Evolutionary conservation across 2,797 vertebrate species (phyloP).

Genomic region (Zenarchopterus dispar): DNA sequence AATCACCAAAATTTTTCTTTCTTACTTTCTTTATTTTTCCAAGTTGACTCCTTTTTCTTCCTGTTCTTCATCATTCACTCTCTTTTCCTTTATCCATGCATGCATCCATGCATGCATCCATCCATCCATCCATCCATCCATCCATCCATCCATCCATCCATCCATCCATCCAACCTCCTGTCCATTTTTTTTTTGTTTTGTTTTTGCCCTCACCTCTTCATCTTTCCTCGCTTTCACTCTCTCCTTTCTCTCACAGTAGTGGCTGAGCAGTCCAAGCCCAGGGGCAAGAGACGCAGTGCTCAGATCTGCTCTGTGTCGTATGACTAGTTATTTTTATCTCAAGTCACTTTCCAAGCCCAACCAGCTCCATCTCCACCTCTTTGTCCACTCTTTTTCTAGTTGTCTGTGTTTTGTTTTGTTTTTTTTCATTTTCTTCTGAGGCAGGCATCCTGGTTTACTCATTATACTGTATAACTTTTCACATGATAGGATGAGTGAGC

Average conservation of each 20-base stretch:
- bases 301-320: conserved; percentile 85
- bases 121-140: too few species aligned
- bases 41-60: conserved; percentile 1
- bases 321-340: conserved; percentile 93
- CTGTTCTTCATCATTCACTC: conserved; percentile 28
- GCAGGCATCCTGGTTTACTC: conserved; percentile 54
- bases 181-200: too few species aligned
- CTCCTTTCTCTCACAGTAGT: conserved; percentile 32
- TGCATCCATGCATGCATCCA: too few species aligned
- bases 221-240: conserved; percentile 24
- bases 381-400: conserved; percentile 30
- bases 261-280: conserved; percentile 74
- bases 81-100: conserved; percentile 8
- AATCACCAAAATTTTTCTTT: too few species aligned
- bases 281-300: conserved; percentile 81
- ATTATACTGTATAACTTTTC: conserved; percentile 61
- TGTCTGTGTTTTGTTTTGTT: conserved; percentile 44
- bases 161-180: conserved; percentile 28
- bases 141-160: too few species aligned
- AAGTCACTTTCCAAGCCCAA: conserved; percentile 84
- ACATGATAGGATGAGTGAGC: conserved; percentile 65
- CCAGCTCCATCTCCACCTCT: conserved; percentile 68
- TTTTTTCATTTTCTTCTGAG: conserved; percentile 27
- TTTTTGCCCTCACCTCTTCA: conserved; percentile 40
- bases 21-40: neutral